Percentiles rank a stretch among this genome's conserved stretches.
Evolutionary conservation across 2,888 invertebrate genomes (phyloP).

Genomic region (Callosobruchus maculatus): DNA sequence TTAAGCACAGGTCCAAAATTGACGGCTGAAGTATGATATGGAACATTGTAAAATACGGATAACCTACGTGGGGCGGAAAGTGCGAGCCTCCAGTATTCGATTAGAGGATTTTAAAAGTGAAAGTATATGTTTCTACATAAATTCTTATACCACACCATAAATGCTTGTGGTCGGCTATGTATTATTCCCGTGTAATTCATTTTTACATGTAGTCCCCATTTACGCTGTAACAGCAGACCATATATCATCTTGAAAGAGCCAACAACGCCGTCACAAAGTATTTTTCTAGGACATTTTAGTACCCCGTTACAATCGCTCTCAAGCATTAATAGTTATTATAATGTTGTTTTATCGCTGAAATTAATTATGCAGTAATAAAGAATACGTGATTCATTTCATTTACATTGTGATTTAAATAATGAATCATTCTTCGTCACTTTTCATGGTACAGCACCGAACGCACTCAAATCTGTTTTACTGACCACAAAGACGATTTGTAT

Average conservation of each 20-base stretch:
- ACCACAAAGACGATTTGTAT: neutral
- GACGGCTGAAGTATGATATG: too few relatives aligned
- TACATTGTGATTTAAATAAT: neutral
- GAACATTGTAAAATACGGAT: too few relatives aligned
- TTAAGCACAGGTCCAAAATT: too few relatives aligned
- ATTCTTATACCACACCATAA: too few relatives aligned
- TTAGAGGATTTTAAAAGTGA: too few relatives aligned
- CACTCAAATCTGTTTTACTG: neutral
- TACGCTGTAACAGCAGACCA: neutral
- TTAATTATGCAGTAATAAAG: neutral
- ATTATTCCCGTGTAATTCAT: too few relatives aligned
- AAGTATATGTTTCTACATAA: too few relatives aligned
- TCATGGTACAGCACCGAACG: neutral
- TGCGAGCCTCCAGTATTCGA: too few relatives aligned
- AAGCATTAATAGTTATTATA: neutral
- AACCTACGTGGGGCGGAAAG: too few relatives aligned
- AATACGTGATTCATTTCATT: neutral
- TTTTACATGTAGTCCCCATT: too few relatives aligned
- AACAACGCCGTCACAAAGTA: neutral
- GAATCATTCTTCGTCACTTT: neutral
- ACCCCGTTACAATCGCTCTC: neutral
- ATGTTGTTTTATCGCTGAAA: neutral
- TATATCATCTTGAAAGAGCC: neutral
- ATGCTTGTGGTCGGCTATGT: too few relatives aligned
- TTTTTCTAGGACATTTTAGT: neutral